These are phyloP conservation scores for Cossypha niveicapilla DNA, from an alignment of 2,797 vertebrate species.

Conservation along the genomic window DNA sequence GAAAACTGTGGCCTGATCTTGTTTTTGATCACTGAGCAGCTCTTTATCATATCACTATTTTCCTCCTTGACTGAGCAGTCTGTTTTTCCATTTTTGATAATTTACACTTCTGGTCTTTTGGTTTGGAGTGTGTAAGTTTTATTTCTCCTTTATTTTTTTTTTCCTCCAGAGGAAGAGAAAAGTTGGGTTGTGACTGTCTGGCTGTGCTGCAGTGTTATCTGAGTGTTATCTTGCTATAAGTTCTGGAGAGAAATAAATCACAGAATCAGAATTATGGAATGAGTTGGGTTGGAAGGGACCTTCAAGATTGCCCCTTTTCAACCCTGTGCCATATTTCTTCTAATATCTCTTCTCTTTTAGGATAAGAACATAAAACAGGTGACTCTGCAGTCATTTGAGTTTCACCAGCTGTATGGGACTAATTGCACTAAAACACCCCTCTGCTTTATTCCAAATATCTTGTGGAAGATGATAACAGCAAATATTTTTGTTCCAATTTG, in stretches of 20 bases:
- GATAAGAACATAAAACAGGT: background rate
- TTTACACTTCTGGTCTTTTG: background rate
- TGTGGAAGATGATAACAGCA: background rate
- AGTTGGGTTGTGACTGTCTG: no score
- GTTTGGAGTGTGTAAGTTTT: background rate
- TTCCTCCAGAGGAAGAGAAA: no score
- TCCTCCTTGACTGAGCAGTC: background rate
- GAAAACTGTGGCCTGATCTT: background rate
- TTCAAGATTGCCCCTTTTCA: fast-evolving
- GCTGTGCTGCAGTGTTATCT: no score
- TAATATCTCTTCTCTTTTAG: background rate
- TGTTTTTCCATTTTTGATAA: background rate
- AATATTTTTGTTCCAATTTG: background rate
- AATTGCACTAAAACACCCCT: background rate
- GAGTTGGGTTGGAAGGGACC: background rate
- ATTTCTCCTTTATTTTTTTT: background rate
- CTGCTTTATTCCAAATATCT: background rate
- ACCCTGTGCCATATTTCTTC: background rate
- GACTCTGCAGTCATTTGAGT: background rate
- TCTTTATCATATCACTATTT: background rate
- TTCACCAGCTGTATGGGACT: background rate
- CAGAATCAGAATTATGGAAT: background rate
- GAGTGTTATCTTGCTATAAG: no score
- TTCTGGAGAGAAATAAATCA: background rate
- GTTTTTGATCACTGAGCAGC: background rate